phyloP scores from a whole-genome alignment of 1,140 invertebrate genomes.

The Tetramorium alpestre region DNA sequence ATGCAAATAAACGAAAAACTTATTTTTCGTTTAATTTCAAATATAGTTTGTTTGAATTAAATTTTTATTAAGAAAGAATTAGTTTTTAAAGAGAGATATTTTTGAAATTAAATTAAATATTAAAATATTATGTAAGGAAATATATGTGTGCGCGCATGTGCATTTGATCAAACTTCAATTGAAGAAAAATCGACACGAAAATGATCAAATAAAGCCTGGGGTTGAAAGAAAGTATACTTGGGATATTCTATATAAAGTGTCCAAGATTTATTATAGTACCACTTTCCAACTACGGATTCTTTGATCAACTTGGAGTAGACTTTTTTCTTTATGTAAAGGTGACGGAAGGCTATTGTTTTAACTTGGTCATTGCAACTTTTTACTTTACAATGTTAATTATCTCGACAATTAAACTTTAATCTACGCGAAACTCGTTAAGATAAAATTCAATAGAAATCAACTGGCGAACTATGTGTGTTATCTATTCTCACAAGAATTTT shows the following conservation, averaged over 20 bases:
- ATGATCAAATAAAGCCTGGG: background rate
- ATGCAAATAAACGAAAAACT: background rate
- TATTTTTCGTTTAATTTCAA: background rate
- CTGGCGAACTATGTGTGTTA: background rate
- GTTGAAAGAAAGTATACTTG: conserved; percentile 17
- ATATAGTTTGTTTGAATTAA: background rate
- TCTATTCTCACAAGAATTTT: conserved; percentile 6
- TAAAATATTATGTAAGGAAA: background rate
- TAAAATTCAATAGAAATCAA: background rate
- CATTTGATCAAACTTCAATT: background rate
- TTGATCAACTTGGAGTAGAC: conserved; percentile 5
- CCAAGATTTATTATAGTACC: conserved; percentile 30
- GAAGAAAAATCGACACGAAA: background rate
- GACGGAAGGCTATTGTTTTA: conserved; percentile 12
- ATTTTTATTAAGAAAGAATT: background rate
- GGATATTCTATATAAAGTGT: background rate
- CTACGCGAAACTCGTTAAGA: conserved; percentile 3
- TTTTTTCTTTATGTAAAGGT: conserved; percentile 12
- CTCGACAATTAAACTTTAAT: conserved; percentile 31
- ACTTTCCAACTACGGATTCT: conserved; percentile 25
- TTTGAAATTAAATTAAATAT: background rate
- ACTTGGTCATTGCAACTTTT: conserved; percentile 31
- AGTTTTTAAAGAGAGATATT: conserved; percentile 1
- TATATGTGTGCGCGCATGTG: too few relatives aligned
- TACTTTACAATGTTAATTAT: conserved; percentile 42